Conservation (phyloP, 2,797 vertebrate species). For the Peromyscus nudipes region DNA sequence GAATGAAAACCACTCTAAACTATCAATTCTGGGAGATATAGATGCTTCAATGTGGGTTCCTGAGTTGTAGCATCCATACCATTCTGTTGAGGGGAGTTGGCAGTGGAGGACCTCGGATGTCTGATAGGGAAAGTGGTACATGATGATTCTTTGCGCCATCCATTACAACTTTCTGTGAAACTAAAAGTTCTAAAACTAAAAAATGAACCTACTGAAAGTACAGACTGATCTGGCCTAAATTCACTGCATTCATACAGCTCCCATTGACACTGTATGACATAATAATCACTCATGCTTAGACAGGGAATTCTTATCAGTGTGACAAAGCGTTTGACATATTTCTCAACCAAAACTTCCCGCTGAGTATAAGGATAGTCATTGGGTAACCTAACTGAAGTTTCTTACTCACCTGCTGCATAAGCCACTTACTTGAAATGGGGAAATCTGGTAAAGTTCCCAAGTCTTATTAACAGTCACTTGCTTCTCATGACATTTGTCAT, state of each 20-base stretch:
- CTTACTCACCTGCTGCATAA: constrained; percentile 45
- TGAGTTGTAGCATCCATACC: not conserved
- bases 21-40: not conserved
- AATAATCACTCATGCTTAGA: not conserved
- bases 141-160: not conserved
- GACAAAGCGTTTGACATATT: constrained; percentile 23
- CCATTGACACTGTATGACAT: not conserved
- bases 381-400: not conserved
- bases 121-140: not conserved
- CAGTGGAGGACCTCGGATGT: not conserved
- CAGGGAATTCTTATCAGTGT: not conserved
- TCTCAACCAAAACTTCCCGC: constrained; percentile 32
- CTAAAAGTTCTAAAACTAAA: not conserved
- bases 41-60: not conserved
- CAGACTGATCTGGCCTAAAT: not conserved
- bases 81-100: not conserved
- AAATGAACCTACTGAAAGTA: constrained; percentile 25
- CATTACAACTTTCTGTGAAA: not conserved
- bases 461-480: constrained; percentile 13
- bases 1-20: not conserved
- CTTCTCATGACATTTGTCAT: constrained; percentile 26
- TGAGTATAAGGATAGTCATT: constrained; percentile 40
- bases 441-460: not conserved
- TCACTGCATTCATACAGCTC: not conserved
- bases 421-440: not conserved